Evolutionary conservation across 1,140 invertebrate genomes (phyloP), one percentile per base, ranked within the genome.

Genomic region (Bombus breviceps): DNA sequence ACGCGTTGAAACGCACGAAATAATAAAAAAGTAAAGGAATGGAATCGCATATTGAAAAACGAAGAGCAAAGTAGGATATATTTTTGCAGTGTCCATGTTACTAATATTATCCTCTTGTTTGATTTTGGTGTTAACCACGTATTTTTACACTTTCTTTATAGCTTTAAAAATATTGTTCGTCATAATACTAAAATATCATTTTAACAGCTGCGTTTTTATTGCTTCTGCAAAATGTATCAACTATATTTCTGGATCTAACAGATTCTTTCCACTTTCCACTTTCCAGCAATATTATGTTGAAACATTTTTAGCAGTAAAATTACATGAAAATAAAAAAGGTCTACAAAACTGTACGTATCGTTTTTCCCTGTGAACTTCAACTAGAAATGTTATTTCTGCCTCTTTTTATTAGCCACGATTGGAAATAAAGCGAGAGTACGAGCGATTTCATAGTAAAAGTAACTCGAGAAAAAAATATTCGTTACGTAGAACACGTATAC

Each of bases 381-480:
- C 18, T 5, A 5, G 18, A 53, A 53, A 53, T 6, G 1, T 22
- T 53, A 53, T 6, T 22, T 18, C 18, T 22, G 1, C 18, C 10
- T 62, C 10, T n/a, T 62, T 28, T 13, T 28, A 62, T 62, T 62
- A 3, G 12, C 28, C 25, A 62, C 0, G 25, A n/a, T 66, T 32
- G 6, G 18, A 34, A 34, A 37, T n/a, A 32, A n/a, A 41, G 76
- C 75, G 83, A 86, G 76, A 57, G 75, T 39, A 43, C 86, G 83
- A 86, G 39, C 77, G 79, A 74, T 90, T 81, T 69, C 25, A 73
- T 88, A 86, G 73, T 73, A 43, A n/a, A 79, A 22, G 62, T 77
- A 88, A 88, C 66, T 75, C 0, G 9, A 28, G 78, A 66, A 73
- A 13, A 25, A 59, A 32, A 43, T 64, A 64, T 25, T 85, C 74